Evolutionary conservation across 2,888 invertebrate genomes (phyloP), one percentile per base, ranked within the genome.

Genomic region (Diloba caeruleocephala): DNA sequence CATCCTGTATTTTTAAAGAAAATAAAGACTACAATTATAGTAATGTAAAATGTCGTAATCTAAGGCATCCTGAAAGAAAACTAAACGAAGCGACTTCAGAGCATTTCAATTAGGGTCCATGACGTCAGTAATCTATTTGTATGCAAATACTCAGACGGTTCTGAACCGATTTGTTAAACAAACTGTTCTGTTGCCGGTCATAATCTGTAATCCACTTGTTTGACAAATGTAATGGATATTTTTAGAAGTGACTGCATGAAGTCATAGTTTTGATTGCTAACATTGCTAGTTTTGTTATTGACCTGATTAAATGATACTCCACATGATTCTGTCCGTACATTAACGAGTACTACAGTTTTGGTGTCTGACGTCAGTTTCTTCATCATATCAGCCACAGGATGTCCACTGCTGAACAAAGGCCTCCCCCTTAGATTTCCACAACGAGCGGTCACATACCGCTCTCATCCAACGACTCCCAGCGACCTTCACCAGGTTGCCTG

Each of bases 91-190:
- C 25, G 45, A 39, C 55, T 62, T 57, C 41, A 32, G 48, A 44
- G 21, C 59, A 31, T 44, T 48, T 52, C 43, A 53, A 50, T 46
- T 59, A 45, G 17, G 28, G 25, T 42, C 9, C 1, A 17, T 69
- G 50, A 55, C 71, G 57, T 65, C 60, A 65, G 8, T 15, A 13
- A 51, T 65, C 54, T 53, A 61, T 69, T 72, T 61, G 33, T 55
- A 72, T 60, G 66, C 38, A 55, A 64, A 73, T 64, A 72, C 48
- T 36, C 29, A 32, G 39, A 53, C 55, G 28, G 54, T 37, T 61
- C 33, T 52, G 41, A 52, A 37, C 34, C 25, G 37, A 42, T 56
- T 68, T 48, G 55, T 42, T 51, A 10, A 51, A 51, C 45, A 69
- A 59, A 53, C 61, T 23, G 41, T 44, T 36, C 36, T 41, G 48